Evolutionary conservation across 1,140 invertebrate genomes (phyloP), one percentile per base, ranked within the genome.

Genomic region (Cardiocondyla obscurior): DNA sequence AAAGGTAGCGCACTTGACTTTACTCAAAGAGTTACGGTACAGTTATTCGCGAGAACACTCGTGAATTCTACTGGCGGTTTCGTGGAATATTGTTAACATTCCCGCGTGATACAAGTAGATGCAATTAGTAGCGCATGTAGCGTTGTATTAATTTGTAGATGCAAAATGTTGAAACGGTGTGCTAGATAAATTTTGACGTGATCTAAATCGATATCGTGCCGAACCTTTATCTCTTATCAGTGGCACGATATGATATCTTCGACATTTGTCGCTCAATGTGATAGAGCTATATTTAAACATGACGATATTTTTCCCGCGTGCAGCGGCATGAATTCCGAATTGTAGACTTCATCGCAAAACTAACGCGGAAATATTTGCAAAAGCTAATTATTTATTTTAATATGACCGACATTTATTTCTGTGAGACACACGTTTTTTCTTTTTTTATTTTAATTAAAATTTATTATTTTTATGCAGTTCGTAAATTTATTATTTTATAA

Each of bases 141-240:
- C 6, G 0, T 39, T n/a, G 10, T 39, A n/a, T n/a, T n/a, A n/a
- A n/a, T 55, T 22, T 60, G n/a, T 12, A 14, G 53, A 22, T 70
- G n/a, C 30, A 30, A 74, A 58, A 57, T 0, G 30, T 19, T 22
- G 42, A 62, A 30, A 44, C 3, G 1, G 3, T 16, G 7, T 14
- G 5, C 8, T 4, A 36, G 57, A 46, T 33, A 44, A 30, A 46
- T 46, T 74, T 3, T 8, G 1, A 6, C 3, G 16, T 44, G n/a
- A 62, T 49, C 28, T 49, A 51, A 51, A 62, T 76, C 42, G 2
- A 33, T 49, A 12, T 62, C 30, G 19, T 14, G 6, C 2, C 14
- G 16, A 74, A 62, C 6, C n/a, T 33, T 16, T 5, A 8, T 46
- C 1, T 3, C 22, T 67, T 77, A 77, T 77, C 60, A 77, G 33